phyloP scores from a whole-genome alignment of 2,888 invertebrate genomes.

The Dascillus cervinus region DNA sequence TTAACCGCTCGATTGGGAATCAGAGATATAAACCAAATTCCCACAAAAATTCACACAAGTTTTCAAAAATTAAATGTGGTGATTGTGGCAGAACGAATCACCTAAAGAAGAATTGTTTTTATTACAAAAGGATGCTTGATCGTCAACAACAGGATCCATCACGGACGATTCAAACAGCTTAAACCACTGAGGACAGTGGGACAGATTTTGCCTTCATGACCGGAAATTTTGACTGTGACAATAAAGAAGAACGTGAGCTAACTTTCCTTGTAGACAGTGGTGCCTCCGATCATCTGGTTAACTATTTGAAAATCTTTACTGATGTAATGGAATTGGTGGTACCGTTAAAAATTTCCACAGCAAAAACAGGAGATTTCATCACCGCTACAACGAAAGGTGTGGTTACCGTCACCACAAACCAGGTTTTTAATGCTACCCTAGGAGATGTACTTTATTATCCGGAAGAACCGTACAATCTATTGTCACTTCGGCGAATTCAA shows the following conservation, averaged over 20 bases:
- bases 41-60: too few relatives aligned
- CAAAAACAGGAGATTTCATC: constrained; percentile 11
- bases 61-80: constrained; percentile 24
- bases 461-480: constrained; percentile 28
- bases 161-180: too few relatives aligned
- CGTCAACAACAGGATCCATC: too few relatives aligned
- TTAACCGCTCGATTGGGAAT: too few relatives aligned
- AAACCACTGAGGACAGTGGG: not conserved
- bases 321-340: constrained; percentile 2
- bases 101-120: constrained; percentile 26
- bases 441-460: constrained; percentile 26
- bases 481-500: constrained; percentile 25
- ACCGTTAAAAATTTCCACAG: constrained; percentile 14
- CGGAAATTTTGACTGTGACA: too few relatives aligned
- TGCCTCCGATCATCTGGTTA: constrained; percentile 10
- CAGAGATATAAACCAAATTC: constrained; percentile 2
- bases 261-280: too few relatives aligned
- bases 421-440: constrained; percentile 16
- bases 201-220: constrained; percentile 3
- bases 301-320: constrained; percentile 3
- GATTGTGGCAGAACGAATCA: constrained; percentile 29
- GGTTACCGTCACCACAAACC: constrained; percentile 24
- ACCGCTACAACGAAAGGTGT: constrained; percentile 12
- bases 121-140: too few relatives aligned
- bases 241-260: too few relatives aligned